These are phyloP conservation scores for Crax fasciolata DNA, from an alignment of 2,797 vertebrate genomes.

Conservation along the genomic window DNA sequence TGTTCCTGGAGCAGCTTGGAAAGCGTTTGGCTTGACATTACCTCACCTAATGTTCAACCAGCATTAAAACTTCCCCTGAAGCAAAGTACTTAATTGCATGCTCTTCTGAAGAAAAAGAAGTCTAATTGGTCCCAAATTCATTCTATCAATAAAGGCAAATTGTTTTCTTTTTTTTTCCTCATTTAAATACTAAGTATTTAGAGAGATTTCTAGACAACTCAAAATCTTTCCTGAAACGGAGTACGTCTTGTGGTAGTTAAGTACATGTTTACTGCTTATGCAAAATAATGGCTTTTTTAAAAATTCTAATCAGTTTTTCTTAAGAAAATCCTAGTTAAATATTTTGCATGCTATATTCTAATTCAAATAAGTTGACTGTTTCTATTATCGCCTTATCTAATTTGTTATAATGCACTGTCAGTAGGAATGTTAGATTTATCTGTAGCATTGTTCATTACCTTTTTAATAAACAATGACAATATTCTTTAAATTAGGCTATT, in stretches of 20 bases:
- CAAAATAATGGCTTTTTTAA: not conserved
- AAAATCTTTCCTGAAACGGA: not conserved
- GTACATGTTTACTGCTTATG: not conserved
- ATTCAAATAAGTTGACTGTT: not conserved
- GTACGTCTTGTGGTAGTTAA: not conserved
- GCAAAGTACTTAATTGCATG: slow-evolving; percentile 60
- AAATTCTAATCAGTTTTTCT: not conserved
- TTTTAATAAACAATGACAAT: slow-evolving; percentile 36
- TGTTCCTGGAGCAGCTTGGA: slow-evolving; percentile 43
- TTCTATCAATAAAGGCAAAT: slow-evolving; percentile 53
- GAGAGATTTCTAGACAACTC: slow-evolving; percentile 12
- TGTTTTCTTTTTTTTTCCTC: not conserved
- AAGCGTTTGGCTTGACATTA: slow-evolving; percentile 67
- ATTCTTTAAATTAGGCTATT: slow-evolving; percentile 20
- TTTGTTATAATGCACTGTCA: slow-evolving; percentile 13
- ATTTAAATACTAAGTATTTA: slow-evolving; percentile 20
- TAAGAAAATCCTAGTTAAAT: slow-evolving; percentile 9
- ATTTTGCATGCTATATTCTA: not conserved
- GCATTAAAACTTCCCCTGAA: slow-evolving; percentile 61
- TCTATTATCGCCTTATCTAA: slow-evolving; percentile 10
- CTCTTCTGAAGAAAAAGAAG: slow-evolving; percentile 38
- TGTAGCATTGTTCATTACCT: not conserved
- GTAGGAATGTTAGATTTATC: not conserved
- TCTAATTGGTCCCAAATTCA: slow-evolving; percentile 66
- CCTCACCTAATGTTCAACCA: slow-evolving; percentile 37